These are phyloP conservation scores for Eonycteris spelaea DNA, from an alignment of 2,113 vertebrate species.

Conservation along the genomic window DNA sequence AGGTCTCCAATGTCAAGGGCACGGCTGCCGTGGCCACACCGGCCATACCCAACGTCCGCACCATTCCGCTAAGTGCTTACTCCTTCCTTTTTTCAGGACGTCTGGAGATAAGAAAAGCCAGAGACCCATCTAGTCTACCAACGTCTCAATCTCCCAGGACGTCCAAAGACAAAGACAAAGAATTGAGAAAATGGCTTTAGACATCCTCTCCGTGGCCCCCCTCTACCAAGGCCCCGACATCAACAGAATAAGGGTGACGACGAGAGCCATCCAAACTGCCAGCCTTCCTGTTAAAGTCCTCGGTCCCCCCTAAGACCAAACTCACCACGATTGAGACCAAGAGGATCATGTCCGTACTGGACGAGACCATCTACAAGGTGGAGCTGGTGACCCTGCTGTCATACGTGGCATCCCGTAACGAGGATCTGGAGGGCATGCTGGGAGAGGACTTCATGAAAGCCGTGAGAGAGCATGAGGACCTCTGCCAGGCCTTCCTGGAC, in stretches of 20 bases:
- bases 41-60: accelerated
- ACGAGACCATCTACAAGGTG: constrained; percentile 82
- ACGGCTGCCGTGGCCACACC: background rate
- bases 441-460: constrained; percentile 59
- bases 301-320: constrained; percentile 67
- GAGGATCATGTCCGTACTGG: constrained; percentile 80
- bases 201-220: accelerated
- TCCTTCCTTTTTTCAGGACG: constrained; percentile 24
- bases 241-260: background rate
- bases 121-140: background rate
- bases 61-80: background rate
- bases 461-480: constrained; percentile 73
- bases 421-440: constrained; percentile 36
- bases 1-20: accelerated
- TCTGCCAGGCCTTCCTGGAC: constrained; percentile 56
- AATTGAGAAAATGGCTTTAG: background rate
- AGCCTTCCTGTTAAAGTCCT: background rate
- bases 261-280: background rate
- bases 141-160: background rate
- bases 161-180: background rate
- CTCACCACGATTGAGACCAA: constrained; percentile 80
- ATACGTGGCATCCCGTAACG: background rate
- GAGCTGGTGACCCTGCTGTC: constrained; percentile 79
- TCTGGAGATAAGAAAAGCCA: background rate
- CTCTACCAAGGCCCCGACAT: background rate